Conservation (phyloP, 2,888 invertebrate species). For the Cataglyphis altisquamis region DNA sequence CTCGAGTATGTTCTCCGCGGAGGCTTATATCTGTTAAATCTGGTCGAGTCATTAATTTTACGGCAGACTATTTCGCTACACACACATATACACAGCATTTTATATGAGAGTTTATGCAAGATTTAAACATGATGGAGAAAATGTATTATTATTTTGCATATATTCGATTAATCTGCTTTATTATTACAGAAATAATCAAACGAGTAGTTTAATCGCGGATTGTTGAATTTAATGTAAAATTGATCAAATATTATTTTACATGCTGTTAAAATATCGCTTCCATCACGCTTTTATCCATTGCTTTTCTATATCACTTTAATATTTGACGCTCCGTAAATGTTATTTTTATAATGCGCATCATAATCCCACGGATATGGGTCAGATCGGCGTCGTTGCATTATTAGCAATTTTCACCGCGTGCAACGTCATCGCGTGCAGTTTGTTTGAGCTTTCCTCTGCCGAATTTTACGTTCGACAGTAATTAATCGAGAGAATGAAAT, state of each 20-base stretch:
- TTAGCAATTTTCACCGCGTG: slow-evolving; percentile 38
- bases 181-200: not conserved
- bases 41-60: slow-evolving; percentile 40
- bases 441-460: slow-evolving; percentile 31
- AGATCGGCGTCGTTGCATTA: slow-evolving; percentile 34
- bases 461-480: slow-evolving; percentile 48
- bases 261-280: not conserved
- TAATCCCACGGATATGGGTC: slow-evolving; percentile 37
- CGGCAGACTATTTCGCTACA: slow-evolving; percentile 32
- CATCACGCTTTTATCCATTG: not conserved
- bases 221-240: slow-evolving; percentile 1
- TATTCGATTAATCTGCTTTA: slow-evolving; percentile 6
- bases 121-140: slow-evolving; percentile 7
- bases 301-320: slow-evolving; percentile 17
- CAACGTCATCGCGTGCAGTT: slow-evolving; percentile 11
- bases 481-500: slow-evolving; percentile 51
- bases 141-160: slow-evolving; percentile 23
- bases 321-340: slow-evolving; percentile 11
- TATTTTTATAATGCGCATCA: slow-evolving; percentile 31
- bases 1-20: not conserved
- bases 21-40: slow-evolving; percentile 30
- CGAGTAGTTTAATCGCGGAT: not conserved
- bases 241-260: slow-evolving; percentile 3
- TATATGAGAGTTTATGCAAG: not conserved
- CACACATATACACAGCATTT: slow-evolving; percentile 9